These are phyloP conservation scores for Anser brachyrhynchus DNA, from an alignment of 2,113 vertebrate species.

Conservation along the genomic window DNA sequence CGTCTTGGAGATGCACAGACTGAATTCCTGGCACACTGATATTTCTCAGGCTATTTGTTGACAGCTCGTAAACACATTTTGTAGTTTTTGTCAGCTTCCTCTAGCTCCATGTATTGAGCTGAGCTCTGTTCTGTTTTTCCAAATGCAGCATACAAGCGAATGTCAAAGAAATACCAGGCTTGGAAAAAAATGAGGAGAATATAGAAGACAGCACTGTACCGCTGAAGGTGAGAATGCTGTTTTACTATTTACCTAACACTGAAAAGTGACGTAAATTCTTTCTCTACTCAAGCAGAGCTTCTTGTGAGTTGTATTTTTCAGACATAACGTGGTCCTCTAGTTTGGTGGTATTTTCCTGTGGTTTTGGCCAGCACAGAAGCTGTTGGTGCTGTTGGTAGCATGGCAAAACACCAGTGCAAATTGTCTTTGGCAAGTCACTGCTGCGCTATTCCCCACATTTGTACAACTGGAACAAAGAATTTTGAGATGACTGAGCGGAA, in stretches of 20 bases:
- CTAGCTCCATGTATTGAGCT: background rate
- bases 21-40: background rate
- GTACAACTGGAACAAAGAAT: background rate
- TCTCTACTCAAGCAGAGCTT: background rate
- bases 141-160: conserved; percentile 18
- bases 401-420: background rate
- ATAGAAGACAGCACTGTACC: background rate
- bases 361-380: background rate
- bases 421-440: background rate
- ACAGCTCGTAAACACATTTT: background rate
- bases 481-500: background rate
- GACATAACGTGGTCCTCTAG: background rate
- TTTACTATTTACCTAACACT: background rate
- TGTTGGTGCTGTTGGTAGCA: background rate
- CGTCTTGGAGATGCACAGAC: background rate
- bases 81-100: background rate
- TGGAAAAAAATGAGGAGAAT: background rate
- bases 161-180: background rate
- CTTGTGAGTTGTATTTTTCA: background rate
- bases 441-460: background rate
- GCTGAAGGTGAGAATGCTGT: conserved; percentile 47
- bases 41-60: background rate
- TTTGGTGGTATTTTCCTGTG: background rate
- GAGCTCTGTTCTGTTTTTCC: background rate
- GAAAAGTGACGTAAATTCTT: background rate